A percentile compares a stretch with the other conserved stretches of the same genome.
Evolutionary conservation across 2,888 invertebrate species (phyloP).

Genomic region (Stegana nigrithorax): DNA sequence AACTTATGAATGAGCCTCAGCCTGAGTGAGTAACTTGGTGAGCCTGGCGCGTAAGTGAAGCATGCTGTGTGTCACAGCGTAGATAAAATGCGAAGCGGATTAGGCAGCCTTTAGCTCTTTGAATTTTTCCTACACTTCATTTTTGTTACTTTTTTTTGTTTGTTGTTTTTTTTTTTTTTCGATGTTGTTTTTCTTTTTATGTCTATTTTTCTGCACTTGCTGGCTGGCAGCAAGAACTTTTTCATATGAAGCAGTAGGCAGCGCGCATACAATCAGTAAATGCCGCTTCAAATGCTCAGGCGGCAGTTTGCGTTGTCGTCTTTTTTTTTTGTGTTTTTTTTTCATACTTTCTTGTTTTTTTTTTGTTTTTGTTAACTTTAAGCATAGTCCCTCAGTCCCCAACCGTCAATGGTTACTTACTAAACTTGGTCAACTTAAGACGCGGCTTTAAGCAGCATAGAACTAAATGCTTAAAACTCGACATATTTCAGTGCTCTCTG

Average conservation of each 20-base stretch:
- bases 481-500: background rate
- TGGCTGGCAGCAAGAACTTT: conserved; percentile 11
- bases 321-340: conserved; percentile 29
- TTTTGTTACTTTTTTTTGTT: conserved; percentile 7
- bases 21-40: background rate
- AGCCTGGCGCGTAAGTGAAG: conserved; percentile 28
- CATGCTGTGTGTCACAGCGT: conserved; percentile 48
- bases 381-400: too few relatives aligned
- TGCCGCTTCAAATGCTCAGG: conserved; percentile 61
- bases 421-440: background rate
- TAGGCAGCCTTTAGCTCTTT: conserved; percentile 39
- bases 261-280: conserved; percentile 55
- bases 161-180: background rate
- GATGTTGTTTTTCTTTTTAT: background rate
- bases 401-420: background rate
- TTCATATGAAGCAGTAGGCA: too few relatives aligned
- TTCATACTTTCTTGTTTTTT: conserved; percentile 8
- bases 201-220: conserved; percentile 10
- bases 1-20: conserved; percentile 54
- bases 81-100: conserved; percentile 61
- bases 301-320: conserved; percentile 55
- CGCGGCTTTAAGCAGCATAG: conserved; percentile 37
- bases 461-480: conserved; percentile 3
- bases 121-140: conserved; percentile 1
- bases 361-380: background rate